Conservation (phyloP, 2,797 vertebrate species). For the Pantherophis vulpinus region DNA sequence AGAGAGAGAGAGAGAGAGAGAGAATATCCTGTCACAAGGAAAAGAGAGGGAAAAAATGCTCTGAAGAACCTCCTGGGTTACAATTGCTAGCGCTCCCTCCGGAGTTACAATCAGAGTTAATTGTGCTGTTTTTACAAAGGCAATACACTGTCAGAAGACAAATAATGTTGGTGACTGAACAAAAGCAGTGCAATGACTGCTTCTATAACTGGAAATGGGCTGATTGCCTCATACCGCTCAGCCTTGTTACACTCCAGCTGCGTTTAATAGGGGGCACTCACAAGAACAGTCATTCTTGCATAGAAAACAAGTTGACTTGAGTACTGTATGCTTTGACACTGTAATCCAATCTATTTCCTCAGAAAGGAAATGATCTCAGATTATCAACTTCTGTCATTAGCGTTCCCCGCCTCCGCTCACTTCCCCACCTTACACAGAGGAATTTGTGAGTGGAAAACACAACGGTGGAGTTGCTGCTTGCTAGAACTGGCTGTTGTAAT, state of each 20-base stretch:
- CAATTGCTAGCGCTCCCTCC: not conserved
- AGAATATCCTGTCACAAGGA: not conserved
- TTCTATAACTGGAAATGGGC: constrained; percentile 30
- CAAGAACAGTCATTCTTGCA: constrained; percentile 38
- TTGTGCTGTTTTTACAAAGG: constrained; percentile 24
- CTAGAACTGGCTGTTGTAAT: not conserved
- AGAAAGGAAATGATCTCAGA: constrained; percentile 27
- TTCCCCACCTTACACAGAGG: not conserved
- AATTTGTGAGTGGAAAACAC: not conserved
- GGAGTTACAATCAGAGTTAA: constrained; percentile 19
- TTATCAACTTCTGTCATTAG: not conserved
- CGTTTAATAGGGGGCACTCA: constrained; percentile 21
- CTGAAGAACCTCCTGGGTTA: not conserved
- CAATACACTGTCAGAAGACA: constrained; percentile 28
- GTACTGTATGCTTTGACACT: constrained; percentile 26
- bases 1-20: too few species aligned
- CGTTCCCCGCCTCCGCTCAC: not conserved
- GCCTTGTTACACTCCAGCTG: constrained; percentile 29
- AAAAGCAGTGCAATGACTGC: constrained; percentile 8
- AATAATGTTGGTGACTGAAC: constrained; percentile 2
- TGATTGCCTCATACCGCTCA: constrained; percentile 27
- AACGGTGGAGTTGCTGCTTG: not conserved
- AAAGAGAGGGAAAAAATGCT: not conserved
- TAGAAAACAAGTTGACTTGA: constrained; percentile 39
- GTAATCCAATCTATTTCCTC: constrained; percentile 38